Percentiles rank a stretch among this genome's conserved stretches.
These are phyloP conservation scores for Pardalotus punctatus DNA, from an alignment of 2,113 vertebrate species.

Conservation along the genomic window DNA sequence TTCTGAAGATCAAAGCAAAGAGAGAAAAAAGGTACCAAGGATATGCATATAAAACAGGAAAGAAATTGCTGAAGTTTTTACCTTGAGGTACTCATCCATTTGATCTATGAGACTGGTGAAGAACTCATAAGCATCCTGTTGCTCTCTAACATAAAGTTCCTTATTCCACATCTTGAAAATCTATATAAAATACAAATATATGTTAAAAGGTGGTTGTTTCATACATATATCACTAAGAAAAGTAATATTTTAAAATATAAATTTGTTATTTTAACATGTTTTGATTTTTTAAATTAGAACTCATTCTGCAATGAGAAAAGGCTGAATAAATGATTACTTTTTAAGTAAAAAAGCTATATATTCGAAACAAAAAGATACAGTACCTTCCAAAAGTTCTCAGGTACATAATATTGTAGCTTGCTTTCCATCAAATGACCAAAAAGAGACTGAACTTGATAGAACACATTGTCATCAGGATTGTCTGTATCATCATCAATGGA, in stretches of 20 bases:
- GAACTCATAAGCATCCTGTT: conserved; percentile 98
- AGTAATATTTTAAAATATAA: neutral
- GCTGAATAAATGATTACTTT: neutral
- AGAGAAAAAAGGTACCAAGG: neutral
- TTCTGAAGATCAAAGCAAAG: neutral
- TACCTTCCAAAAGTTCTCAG: conserved; percentile 99
- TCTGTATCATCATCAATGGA: conserved; percentile 96
- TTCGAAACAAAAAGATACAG: conserved; percentile 40
- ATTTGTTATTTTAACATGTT: neutral
- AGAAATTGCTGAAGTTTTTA: conserved; percentile 51
- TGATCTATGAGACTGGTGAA: conserved; percentile 99
- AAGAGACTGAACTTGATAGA: conserved; percentile 96
- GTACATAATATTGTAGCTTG: conserved; percentile 98
- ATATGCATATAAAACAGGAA: neutral
- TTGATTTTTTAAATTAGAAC: neutral
- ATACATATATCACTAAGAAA: conserved; percentile 17
- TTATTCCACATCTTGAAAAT: conserved; percentile 99
- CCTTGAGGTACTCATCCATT: conserved; percentile 98
- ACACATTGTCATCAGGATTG: conserved; percentile 96
- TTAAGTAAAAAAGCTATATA: neutral
- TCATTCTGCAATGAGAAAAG: neutral
- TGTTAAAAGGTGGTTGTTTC: neutral
- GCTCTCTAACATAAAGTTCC: conserved; percentile 94
- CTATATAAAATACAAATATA: conserved; percentile 58
- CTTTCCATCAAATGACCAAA: conserved; percentile 99